Evolutionary conservation across 1,140 invertebrate species (phyloP), one percentile per base, ranked within the genome.

Genomic region (Asobara japonica): DNA sequence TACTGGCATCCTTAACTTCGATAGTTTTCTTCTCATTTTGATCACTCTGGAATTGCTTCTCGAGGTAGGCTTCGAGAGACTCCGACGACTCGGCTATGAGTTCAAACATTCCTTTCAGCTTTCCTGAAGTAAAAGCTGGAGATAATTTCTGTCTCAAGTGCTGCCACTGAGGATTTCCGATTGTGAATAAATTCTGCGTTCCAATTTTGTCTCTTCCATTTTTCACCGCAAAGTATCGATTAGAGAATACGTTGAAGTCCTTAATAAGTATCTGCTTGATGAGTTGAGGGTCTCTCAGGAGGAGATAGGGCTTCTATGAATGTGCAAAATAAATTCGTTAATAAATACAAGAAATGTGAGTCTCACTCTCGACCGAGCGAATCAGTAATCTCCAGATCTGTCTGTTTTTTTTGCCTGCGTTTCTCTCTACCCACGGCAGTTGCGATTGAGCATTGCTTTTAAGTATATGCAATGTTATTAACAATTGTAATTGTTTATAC

Each of bases 201-300:
- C 83, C 79, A 13, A 85, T 78, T 10, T 75, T 74, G 7, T 87
- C 84, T 1, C 78, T 74, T 5, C 78, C 77, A 27, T 79, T 72
- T 1, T 56, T 77, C 0, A 74, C 74, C 0, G 77, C 72, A 38
- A 86, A 86, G 25, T 81, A 77, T 69, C 88, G 84, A 77, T 90
- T 83, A 0, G 80, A 76, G 64, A 90, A 90, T 65, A 84, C 71
- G 16, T 89, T 80, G 71, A 90, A 90, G 48, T 90, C 89, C 65
- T 88, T 89, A 0, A 90, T 80, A 2, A 87, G 72, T 3, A 91
- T 70, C 11, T 83, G 79, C 16, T 84, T 85, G 22, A 86, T 82
- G 0, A 84, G 7, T 65, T 83, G 76, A 0, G 82, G 78, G 62
- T 79, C 80, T 0, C 78, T 73, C 0, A 86, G 0, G 0, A 86